Evolutionary conservation across 2,888 invertebrate species (phyloP).

Genomic region (Acheta domesticus): DNA sequence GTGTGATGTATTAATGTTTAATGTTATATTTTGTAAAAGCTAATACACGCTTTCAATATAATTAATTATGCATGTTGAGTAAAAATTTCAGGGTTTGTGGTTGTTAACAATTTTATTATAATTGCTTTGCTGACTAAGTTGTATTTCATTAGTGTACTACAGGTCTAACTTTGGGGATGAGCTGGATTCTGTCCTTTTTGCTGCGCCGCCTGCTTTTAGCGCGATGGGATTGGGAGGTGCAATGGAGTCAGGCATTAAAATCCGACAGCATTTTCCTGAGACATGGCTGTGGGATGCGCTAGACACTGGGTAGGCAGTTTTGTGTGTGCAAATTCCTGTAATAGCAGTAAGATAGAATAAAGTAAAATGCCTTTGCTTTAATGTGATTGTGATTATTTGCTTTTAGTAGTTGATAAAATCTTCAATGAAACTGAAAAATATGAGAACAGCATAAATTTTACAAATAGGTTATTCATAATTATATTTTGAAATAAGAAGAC

Average conservation of each 20-base stretch:
- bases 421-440: neutral
- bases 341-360: conserved; percentile 22
- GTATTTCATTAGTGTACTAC: conserved; percentile 50
- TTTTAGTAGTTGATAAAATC: neutral
- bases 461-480: too few relatives aligned
- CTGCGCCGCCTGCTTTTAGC: conserved; percentile 38
- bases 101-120: neutral
- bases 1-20: too few relatives aligned
- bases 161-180: conserved; percentile 49
- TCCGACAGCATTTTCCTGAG: conserved; percentile 67
- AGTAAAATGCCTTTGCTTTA: neutral
- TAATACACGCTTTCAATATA: neutral
- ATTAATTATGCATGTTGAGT: neutral
- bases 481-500: too few relatives aligned
- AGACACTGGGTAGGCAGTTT: conserved; percentile 54
- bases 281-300: conserved; percentile 66
- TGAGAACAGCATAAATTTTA: too few relatives aligned
- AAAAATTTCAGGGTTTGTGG: neutral
- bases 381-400: too few relatives aligned
- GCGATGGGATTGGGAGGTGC: conserved; percentile 18
- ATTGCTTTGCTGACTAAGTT: conserved; percentile 21
- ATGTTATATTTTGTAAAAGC: conserved; percentile 25
- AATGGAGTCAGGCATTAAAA: conserved; percentile 39
- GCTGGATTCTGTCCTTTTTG: conserved; percentile 38
- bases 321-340: neutral